phyloP scores from a whole-genome alignment of 2,797 vertebrate genomes.

The Eidolon dupreanum region DNA sequence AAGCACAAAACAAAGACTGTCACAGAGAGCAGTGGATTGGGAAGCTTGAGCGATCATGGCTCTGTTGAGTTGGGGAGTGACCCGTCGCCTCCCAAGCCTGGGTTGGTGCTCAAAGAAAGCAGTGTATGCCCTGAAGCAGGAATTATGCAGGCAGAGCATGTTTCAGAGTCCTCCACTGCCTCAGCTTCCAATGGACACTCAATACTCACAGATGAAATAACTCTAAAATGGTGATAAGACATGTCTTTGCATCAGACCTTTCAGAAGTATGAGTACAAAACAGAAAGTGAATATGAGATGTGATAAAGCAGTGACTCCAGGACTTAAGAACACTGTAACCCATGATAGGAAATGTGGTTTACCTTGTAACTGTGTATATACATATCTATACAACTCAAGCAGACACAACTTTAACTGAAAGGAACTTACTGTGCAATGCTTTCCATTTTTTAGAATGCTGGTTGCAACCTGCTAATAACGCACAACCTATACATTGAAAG shows the following conservation, averaged over 20 bases:
- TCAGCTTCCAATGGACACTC: background rate
- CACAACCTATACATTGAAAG: background rate
- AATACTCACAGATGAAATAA: background rate
- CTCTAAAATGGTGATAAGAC: background rate
- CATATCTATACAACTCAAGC: too few relatives aligned
- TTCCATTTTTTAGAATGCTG: background rate
- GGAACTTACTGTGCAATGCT: background rate
- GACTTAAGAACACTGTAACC: background rate
- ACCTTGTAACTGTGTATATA: fast-evolving
- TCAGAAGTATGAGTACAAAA: background rate
- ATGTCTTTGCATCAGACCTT: background rate
- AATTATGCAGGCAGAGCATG: background rate
- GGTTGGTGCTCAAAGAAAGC: background rate
- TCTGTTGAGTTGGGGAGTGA: fast-evolving
- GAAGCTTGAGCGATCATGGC: background rate
- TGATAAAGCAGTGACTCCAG: background rate
- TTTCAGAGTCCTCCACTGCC: background rate
- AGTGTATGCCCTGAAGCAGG: fast-evolving
- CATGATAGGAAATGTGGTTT: fast-evolving
- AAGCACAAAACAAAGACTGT: background rate
- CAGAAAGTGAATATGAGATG: background rate
- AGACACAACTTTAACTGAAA: background rate
- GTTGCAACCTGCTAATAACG: background rate
- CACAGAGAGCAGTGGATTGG: background rate
- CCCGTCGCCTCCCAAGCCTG: background rate